Evolutionary conservation across 2,888 invertebrate genomes (phyloP), one percentile per base, ranked within the genome.

Genomic region (Lasioglossum marginatum): DNA sequence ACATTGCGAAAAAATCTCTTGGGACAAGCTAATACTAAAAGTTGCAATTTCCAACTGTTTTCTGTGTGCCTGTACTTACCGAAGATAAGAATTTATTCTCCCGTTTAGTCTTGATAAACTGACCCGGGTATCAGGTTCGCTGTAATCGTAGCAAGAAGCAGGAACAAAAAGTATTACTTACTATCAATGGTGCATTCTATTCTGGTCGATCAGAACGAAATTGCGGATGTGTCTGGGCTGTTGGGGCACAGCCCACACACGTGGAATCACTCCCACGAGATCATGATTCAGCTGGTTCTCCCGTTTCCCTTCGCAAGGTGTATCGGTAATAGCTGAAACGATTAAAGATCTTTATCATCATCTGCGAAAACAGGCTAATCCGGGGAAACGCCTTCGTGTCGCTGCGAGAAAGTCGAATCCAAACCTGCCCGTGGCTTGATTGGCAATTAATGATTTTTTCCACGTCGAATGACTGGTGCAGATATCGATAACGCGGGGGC

Each of bases 301-400:
- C 37, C 48, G 19, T 68, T 68, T 77, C 6, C 52, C 68, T 19
- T 16, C 27, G 48, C 77, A 68, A 77, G 48, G 77, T 77, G 77
- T 77, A 68, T 52, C 77, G 34, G 34, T 77, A 77, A 77, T 68
- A 77, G n/a, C 66, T 12, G 27, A 37, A 63, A 68, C 34, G 68
- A 77, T 37, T 77, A 40, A 37, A 77, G 77, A 77, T 77, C 71
- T 27, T 84, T 86, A 86, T 86, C 84, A 27, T 74, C 14, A 6
- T 23, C 19, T 48, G 70, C 23, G 71, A 66, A 82, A 78, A 78
- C 77, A 80, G 60, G 78, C 34, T 77, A 37, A 80, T 71, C 80
- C 48, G 48, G 60, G 80, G 77, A 77, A 86, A 86, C 80, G 85
- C 85, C 85, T 71, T 45, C 85, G 74, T 34, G 79, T 66, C n/a